Evolutionary conservation across 2,888 invertebrate genomes (phyloP).

Genomic region (Oscheius sp.): DNA sequence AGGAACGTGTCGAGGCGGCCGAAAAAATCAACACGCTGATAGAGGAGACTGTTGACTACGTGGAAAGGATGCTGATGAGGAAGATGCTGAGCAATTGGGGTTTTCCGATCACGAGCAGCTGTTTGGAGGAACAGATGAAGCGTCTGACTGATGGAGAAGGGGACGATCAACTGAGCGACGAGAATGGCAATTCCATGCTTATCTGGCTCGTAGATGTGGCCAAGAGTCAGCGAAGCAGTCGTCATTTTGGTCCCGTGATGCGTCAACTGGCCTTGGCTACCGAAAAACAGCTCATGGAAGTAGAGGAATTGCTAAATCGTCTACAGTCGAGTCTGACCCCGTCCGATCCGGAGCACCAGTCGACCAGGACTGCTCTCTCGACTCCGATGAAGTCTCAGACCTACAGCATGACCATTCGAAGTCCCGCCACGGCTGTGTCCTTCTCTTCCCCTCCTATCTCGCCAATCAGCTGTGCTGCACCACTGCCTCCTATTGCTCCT

Average conservation of each 20-base stretch:
- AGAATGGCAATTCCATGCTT: neutral
- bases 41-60: conserved; percentile 1
- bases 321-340: neutral
- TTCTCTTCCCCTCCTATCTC: too few species aligned
- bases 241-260: too few species aligned
- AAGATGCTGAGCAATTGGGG: conserved; percentile 1
- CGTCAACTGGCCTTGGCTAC: neutral
- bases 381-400: conserved; percentile 1
- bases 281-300: neutral
- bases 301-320: neutral
- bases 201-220: neutral
- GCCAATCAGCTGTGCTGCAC: neutral
- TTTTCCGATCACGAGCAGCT: neutral
- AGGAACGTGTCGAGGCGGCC: neutral
- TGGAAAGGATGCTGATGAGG: neutral
- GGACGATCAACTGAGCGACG: neutral
- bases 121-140: neutral
- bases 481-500: neutral
- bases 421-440: too few species aligned
- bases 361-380: neutral
- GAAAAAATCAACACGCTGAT: neutral
- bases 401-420: neutral
- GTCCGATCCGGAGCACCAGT: neutral
- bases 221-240: too few species aligned
- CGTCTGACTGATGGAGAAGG: neutral